Conservation (phyloP, 2,797 vertebrate genomes). For the Tachyglossus aculeatus region DNA sequence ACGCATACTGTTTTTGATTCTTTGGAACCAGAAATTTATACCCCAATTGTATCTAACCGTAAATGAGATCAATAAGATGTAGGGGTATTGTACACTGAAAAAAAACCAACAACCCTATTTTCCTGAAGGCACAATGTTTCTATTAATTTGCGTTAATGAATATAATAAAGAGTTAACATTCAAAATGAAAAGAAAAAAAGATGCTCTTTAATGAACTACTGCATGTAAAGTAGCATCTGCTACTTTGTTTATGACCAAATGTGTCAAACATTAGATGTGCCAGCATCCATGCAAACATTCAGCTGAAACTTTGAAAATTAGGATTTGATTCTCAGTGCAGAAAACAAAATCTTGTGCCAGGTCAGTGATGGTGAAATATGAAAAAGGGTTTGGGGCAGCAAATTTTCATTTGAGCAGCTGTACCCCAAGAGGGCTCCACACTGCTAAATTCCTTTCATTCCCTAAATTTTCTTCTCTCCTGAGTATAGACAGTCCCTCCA, state of each 20-base stretch:
- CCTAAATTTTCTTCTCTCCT: too few relatives aligned
- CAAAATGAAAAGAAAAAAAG: conserved; percentile 50
- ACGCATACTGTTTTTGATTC: not conserved
- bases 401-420: too few relatives aligned
- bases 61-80: not conserved
- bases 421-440: too few relatives aligned
- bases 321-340: not conserved
- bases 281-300: conserved; percentile 45
- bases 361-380: too few relatives aligned
- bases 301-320: conserved; percentile 35
- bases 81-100: not conserved
- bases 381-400: too few relatives aligned
- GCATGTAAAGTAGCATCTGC: conserved; percentile 68
- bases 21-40: not conserved
- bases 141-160: conserved; percentile 13
- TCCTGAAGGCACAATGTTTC: not conserved
- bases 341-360: not conserved
- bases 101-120: not conserved
- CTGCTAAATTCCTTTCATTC: too few relatives aligned
- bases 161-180: conserved; percentile 52
- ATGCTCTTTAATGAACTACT: conserved; percentile 58
- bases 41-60: not conserved
- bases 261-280: conserved; percentile 61
- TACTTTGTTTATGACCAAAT: conserved; percentile 65
- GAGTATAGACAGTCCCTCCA: too few relatives aligned